phyloP scores from a whole-genome alignment of 2,113 vertebrate genomes.

The Myrmophylax atrothorax region DNA sequence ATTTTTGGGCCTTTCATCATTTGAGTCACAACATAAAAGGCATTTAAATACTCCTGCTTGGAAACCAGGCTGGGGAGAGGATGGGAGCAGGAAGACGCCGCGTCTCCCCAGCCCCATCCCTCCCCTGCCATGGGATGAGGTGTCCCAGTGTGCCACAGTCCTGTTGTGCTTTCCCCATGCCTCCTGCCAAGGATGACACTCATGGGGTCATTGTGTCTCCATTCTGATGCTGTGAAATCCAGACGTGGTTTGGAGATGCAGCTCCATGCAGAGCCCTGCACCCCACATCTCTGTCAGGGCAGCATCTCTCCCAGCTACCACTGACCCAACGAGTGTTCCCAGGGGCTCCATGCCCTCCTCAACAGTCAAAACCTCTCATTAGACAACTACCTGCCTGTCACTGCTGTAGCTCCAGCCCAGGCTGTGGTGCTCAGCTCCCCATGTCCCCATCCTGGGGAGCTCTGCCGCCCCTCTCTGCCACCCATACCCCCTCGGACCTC shows the following conservation, averaged over 20 bases:
- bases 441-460: accelerated
- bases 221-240: not conserved
- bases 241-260: not conserved
- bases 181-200: not conserved
- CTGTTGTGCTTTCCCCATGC: accelerated
- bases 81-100: not conserved
- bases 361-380: not conserved
- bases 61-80: slow-evolving; percentile 5
- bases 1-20: slow-evolving; percentile 52
- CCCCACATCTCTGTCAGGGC: not conserved
- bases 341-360: not conserved
- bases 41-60: slow-evolving; percentile 21
- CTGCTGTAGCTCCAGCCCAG: not conserved
- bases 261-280: accelerated
- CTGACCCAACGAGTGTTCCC: not conserved
- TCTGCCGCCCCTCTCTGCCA: not conserved
- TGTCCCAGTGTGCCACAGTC: not conserved
- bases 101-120: not conserved
- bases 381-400: not conserved
- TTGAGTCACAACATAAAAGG: slow-evolving; percentile 56
- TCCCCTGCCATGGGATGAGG: not conserved
- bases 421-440: not conserved
- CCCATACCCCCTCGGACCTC: not conserved
- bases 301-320: not conserved
- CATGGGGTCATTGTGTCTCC: not conserved